Conservation (phyloP, 2,797 vertebrate species). For the Coreius guichenoti region DNA sequence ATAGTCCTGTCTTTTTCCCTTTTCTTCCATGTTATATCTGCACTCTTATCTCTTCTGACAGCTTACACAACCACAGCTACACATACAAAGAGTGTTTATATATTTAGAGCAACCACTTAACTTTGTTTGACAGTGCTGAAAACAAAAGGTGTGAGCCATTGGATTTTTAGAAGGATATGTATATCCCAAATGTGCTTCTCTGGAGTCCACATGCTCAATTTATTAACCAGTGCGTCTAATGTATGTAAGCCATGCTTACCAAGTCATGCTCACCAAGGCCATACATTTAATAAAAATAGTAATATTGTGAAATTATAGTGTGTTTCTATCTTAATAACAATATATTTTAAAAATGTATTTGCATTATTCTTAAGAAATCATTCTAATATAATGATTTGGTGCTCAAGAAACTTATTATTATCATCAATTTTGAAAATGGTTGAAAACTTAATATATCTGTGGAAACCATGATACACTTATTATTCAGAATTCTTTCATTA, state of each 20-base stretch:
- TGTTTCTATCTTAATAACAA: no score
- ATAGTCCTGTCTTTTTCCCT: slow-evolving; percentile 34
- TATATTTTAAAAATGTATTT: no score
- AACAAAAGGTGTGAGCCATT: not conserved
- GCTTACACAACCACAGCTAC: slow-evolving; percentile 21
- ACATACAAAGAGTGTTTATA: not conserved
- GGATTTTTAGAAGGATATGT: not conserved
- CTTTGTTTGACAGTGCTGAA: not conserved
- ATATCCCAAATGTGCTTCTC: not conserved
- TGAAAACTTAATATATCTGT: not conserved
- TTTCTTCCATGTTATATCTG: slow-evolving; percentile 10
- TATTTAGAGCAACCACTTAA: not conserved
- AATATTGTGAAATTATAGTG: no score
- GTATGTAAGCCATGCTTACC: no score
- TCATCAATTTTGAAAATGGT: no score
- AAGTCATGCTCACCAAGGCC: no score
- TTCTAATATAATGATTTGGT: no score
- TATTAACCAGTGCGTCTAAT: not conserved
- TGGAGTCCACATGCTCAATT: not conserved
- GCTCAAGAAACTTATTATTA: no score
- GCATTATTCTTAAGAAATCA: no score
- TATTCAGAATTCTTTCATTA: no score
- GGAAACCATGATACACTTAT: no score
- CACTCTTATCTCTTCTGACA: slow-evolving; percentile 34
- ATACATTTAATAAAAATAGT: no score